Base-by-base conservation (phyloP, 2,888 invertebrate species). In the Desoria tigrina region DNA sequence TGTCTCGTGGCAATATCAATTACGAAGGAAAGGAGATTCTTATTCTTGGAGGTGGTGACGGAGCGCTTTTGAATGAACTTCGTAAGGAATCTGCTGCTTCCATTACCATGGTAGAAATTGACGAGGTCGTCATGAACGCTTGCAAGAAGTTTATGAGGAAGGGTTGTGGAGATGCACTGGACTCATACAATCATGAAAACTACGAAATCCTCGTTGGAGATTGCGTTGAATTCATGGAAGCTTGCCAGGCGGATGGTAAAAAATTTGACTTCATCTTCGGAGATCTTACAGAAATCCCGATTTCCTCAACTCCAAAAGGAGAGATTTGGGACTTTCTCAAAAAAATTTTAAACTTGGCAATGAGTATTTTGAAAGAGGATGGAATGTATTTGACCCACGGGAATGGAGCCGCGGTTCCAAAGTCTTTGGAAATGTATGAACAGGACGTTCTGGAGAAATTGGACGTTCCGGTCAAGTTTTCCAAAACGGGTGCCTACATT, bases 41-140 rank as follows among this genome's bases (percentile, higher is more conserved):
- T 59, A 94, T 95, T 78, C 85, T 95, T 76, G 94, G 94, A 59
- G 95, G 95, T 3, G 95, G 95, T 1, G 95, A 95, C 80, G 95
- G 95, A 14, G 94, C 92, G 2, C 82, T 95, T 0, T 83, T 95
- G 0, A 89, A 90, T 81, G 94, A 94, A 80, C 82, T 95, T 66
- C 84, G 94, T 56, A 92, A 94, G 78, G 92, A 94, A 80, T 87
- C 90, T 27, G 94, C 94, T 0, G 90, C 90, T 79, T 87, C 88
- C 79, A 90, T 95, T 32, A 89, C 90, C 77, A 94, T 95, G 94
- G 82, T 94, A 72, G 95, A 95, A 32, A 65, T 65, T 61, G 65
- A 65, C 78, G 90, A 92, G 77, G 83, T 90, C 62, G 95, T 95
- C 49, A 91, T 95, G 86, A 84, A 86, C 78, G 90, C 90, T 0